These are phyloP conservation scores for Carcina quercana DNA, from an alignment of 2,888 invertebrate genomes.

Conservation along the genomic window DNA sequence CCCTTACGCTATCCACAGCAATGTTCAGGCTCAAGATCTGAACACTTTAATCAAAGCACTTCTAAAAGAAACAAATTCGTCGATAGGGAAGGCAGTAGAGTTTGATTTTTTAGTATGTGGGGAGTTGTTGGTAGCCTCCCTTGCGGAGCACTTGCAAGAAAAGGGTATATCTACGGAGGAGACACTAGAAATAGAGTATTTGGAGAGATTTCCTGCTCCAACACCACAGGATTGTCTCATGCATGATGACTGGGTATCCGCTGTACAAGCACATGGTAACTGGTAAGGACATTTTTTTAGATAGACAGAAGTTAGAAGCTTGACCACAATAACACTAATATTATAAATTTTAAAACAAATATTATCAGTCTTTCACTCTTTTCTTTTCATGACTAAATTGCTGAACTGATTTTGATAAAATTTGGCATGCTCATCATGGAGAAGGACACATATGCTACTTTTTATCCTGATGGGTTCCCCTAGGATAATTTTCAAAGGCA, in stretches of 20 bases:
- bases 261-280: slow-evolving; percentile 81
- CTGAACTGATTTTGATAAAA: too few species aligned
- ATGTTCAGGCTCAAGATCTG: slow-evolving; percentile 79
- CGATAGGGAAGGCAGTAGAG: slow-evolving; percentile 66
- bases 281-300: too few species aligned
- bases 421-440: too few species aligned
- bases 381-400: too few species aligned
- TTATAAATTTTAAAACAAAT: too few species aligned
- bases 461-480: too few species aligned
- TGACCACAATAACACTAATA: too few species aligned
- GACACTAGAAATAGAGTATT: slow-evolving; percentile 92
- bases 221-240: slow-evolving; percentile 93
- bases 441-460: too few species aligned
- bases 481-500: too few species aligned
- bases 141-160: slow-evolving; percentile 85
- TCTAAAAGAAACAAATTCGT: slow-evolving; percentile 73
- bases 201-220: slow-evolving; percentile 92
- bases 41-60: slow-evolving; percentile 88
- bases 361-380: too few species aligned
- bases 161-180: slow-evolving; percentile 87
- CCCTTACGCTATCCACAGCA: slow-evolving; percentile 87
- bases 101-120: slow-evolving; percentile 93
- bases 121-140: slow-evolving; percentile 83
- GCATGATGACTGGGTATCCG: slow-evolving; percentile 99
- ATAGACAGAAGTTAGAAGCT: too few species aligned